Evolutionary conservation across 2,797 vertebrate genomes (phyloP), one percentile per base, ranked within the genome.

Genomic region (Rhinoraja longicauda): DNA sequence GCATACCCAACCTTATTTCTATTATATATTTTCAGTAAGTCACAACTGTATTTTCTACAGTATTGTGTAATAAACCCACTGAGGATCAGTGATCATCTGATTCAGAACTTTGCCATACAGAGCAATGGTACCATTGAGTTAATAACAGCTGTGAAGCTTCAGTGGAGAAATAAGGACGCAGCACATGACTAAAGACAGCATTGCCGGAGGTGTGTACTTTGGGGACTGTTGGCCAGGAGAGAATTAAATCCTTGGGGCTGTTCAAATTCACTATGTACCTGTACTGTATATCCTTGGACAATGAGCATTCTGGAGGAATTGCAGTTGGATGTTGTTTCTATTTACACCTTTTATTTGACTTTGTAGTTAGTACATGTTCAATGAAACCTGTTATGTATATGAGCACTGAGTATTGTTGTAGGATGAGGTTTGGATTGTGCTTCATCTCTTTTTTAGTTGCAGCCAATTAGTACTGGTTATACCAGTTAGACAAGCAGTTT

Each of bases 391-490:
- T 75, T 92, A 92, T 72, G 26, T 92, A 29, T 39, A 53, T 92
- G 67, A 73, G 70, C 53, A 10, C 36, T 92, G 84, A 64, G 45
- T 70, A 45, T 45, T 53, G 67, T 75, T 70, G 73, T 17, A 29
- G 64, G 67, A 92, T 92, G 70, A 72, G 45, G 64, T 73, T 73
- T 92, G 84, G 59, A 88, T 88, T 88, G 62, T 21, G 84, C 84
- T 88, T 88, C 84, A 88, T 67, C 62, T 67, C 62, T 75, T 39
- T 92, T 92, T 45, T 92, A 92, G 90, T 92, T 92, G 90, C 67
- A 57, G 90, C 39, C 70, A n/a, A 92, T 75, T 72, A 92, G 90
- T 92, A 73, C 90, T 92, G 70, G 67, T 92, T 92, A 92, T 92
- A 92, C 70, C 90, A 92, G 90, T n/a, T n/a, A n/a, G n/a, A n/a